Base-by-base conservation (phyloP, 2,113 vertebrate genomes). In the Gopherus evgoodei region DNA sequence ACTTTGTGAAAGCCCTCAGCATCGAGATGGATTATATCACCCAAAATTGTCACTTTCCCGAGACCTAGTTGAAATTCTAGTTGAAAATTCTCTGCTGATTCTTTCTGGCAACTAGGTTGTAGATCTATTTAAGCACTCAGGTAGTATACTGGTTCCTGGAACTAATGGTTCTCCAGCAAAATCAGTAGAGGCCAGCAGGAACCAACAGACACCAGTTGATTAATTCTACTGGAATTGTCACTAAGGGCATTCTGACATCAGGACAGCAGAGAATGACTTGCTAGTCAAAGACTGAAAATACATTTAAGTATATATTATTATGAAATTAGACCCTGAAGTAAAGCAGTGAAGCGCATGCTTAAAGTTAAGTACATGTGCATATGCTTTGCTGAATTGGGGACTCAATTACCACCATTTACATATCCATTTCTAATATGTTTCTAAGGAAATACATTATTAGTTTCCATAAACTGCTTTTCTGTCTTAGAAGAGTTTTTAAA, bases 151-250 rank as follows among this genome's bases (percentile, higher is more conserved):
- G 57, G 29, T 91, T 93, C 90, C 85, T 91, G 76, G 72, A 75
- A 35, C 31, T n/a, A 47, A 44, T 31, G 42, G 27, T 65, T 42
- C 35, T 82, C 88, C 65, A 91, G 90, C 49, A 88, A 90, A 94
- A 95, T 81, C 65, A 89, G 83, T 54, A 90, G 69, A 93, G 52
- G 35, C 14, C 57, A 91, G 50, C 35, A 94, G 54, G 93, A 95
- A 89, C 27, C 54, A 10, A 47, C 8, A 84, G 16, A 84, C 11
- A 44, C 1, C n/a, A 8, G 31, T 49, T 95, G 94, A 92, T 0
- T 87, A 42, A 90, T 72, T 35, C 87, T 53, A 56, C 35, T 65
- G 35, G 81, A 24, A 17, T 27, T 57, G 62, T 38, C 57, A 4
- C 62, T 53, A 75, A 54, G 87, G 87, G 81, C 87, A 27, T 0